A percentile compares a stretch with the other conserved stretches of the same genome.
phyloP scores from a whole-genome alignment of 64 coral and sea anemone genomes.

The Porites lutea region DNA sequence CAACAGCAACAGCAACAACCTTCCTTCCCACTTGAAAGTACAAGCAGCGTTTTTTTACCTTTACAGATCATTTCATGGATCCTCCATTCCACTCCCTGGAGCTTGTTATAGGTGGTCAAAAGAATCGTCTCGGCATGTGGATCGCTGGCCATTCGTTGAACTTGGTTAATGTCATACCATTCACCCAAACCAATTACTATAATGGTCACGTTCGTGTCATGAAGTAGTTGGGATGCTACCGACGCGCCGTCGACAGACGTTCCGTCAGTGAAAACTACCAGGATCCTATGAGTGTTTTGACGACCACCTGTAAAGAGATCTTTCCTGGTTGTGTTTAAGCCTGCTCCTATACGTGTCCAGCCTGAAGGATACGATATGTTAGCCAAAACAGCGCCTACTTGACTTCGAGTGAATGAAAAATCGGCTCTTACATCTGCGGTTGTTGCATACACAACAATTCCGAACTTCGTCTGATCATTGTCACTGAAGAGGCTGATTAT shows the following conservation, averaged over 20 bases:
- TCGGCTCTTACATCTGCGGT: background rate
- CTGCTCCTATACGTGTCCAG: background rate
- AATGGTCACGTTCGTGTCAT: background rate
- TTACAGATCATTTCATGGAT: background rate
- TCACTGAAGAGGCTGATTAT: background rate
- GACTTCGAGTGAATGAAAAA: background rate
- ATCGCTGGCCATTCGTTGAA: background rate
- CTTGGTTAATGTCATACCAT: background rate
- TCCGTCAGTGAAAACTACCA: conserved; percentile 1
- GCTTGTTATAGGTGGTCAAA: background rate
- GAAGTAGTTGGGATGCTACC: background rate
- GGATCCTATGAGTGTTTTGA: background rate
- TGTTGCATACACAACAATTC: conserved; percentile 12
- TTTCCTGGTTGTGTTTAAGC: background rate
- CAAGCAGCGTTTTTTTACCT: background rate
- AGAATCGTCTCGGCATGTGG: background rate
- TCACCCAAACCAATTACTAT: conserved; percentile 10
- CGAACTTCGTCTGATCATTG: background rate
- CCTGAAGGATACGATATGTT: background rate
- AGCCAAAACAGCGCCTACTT: background rate
- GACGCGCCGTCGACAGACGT: background rate
- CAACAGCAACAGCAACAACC: too few species aligned
- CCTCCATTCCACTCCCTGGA: background rate
- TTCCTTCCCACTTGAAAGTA: background rate
- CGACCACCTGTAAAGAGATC: background rate